Percentiles rank a stretch among this genome's conserved stretches.
phyloP scores from a whole-genome alignment of 2,113 vertebrate genomes.

The Odontophorus gujanensis region DNA sequence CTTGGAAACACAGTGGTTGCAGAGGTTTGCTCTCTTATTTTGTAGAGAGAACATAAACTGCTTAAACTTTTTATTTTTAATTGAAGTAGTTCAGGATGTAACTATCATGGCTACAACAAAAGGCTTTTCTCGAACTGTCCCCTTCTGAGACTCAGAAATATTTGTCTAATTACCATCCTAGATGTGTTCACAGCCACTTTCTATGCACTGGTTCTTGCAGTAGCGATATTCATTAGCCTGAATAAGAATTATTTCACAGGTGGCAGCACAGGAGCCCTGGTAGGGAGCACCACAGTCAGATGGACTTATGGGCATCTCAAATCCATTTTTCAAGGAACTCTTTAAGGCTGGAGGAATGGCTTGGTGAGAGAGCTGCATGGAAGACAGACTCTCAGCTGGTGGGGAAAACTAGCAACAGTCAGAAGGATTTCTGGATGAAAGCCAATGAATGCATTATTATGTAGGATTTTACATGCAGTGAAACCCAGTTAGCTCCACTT shows the following conservation, averaged over 20 bases:
- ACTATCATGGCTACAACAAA: background rate
- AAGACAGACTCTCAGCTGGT: constrained; percentile 54
- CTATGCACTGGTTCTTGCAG: constrained; percentile 5
- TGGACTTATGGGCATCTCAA: constrained; percentile 43
- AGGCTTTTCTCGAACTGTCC: background rate
- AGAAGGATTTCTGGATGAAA: constrained; percentile 46
- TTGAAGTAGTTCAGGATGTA: background rate
- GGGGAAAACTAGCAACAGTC: constrained; percentile 25
- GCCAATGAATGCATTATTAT: constrained; percentile 50
- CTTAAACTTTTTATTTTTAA: background rate
- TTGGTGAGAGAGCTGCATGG: constrained; percentile 1
- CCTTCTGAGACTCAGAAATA: background rate
- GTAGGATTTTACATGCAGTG: constrained; percentile 44
- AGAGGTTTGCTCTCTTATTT: background rate
- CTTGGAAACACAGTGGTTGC: background rate
- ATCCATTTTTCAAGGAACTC: constrained; percentile 69
- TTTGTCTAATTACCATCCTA: constrained; percentile 31
- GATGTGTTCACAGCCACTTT: constrained; percentile 36
- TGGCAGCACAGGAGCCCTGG: constrained; percentile 8
- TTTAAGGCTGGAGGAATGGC: constrained; percentile 36
- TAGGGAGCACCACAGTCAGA: constrained; percentile 9
- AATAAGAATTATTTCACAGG: constrained; percentile 56
- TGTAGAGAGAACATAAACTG: background rate
- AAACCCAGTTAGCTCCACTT: background rate
- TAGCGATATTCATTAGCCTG: constrained; percentile 44